Percentiles rank a stretch among this genome's conserved stretches.
These are phyloP conservation scores for Anhinga rufa DNA, from an alignment of 2,113 vertebrate genomes.

Conservation along the genomic window DNA sequence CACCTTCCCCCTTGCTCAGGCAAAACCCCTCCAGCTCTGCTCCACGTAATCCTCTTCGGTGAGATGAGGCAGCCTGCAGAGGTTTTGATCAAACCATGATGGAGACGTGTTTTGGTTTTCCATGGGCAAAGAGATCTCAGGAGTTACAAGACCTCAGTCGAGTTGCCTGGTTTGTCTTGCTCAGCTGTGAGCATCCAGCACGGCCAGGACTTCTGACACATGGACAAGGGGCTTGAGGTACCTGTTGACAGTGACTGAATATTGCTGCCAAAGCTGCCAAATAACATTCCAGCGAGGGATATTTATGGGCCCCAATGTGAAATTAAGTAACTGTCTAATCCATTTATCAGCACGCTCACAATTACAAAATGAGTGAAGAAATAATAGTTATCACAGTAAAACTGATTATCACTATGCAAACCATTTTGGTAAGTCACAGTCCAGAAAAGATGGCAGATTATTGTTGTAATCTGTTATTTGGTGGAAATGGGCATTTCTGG, in stretches of 20 bases:
- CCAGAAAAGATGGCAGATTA: neutral
- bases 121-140: neutral
- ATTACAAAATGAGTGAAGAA: constrained; percentile 1
- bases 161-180: neutral
- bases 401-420: neutral
- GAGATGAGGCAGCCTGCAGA: neutral
- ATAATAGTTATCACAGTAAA: neutral
- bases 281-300: neutral
- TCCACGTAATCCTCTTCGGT: neutral
- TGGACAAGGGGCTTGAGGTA: neutral
- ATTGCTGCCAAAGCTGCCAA: neutral
- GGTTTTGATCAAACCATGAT: neutral
- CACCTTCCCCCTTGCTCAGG: neutral
- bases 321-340: neutral
- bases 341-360: neutral
- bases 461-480: neutral
- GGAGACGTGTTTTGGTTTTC: neutral
- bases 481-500: neutral
- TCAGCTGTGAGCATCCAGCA: neutral
- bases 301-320: neutral
- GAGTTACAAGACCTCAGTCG: neutral
- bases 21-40: neutral
- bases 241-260: neutral
- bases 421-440: neutral
- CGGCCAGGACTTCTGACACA: fast-evolving